Percentiles rank a stretch among this genome's conserved stretches.
These are phyloP conservation scores for Syrmaticus mikado DNA, from an alignment of 2,113 vertebrate species.

Conservation along the genomic window DNA sequence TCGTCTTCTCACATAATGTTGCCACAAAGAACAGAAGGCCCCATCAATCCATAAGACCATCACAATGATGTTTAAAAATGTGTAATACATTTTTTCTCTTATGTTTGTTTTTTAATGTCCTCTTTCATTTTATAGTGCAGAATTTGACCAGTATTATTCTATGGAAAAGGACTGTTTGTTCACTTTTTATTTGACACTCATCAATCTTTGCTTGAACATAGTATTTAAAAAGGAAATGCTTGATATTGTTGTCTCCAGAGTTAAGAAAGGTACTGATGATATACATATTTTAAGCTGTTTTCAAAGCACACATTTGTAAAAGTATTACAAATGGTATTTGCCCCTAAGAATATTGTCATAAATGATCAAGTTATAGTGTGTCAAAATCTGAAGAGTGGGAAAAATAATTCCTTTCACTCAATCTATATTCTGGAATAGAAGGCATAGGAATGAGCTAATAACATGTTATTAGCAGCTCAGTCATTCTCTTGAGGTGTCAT, in stretches of 20 bases:
- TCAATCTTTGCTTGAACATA: background rate
- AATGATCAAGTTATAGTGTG: background rate
- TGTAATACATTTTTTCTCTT: background rate
- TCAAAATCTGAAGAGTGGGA: too few relatives aligned
- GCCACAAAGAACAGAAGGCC: background rate
- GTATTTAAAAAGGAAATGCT: background rate
- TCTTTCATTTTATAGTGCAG: background rate
- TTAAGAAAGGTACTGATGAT: background rate
- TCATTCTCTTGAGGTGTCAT: background rate
- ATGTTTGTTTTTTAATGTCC: background rate
- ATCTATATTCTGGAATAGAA: background rate
- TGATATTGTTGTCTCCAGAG: background rate
- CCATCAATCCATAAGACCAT: background rate
- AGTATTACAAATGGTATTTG: background rate
- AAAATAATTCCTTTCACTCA: background rate
- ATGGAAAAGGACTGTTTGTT: too few relatives aligned
- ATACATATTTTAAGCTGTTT: background rate
- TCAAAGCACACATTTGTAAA: background rate
- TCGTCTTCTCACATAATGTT: background rate
- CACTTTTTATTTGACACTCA: background rate
- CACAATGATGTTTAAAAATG: background rate
- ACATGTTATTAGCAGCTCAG: background rate
- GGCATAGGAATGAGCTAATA: too few relatives aligned
- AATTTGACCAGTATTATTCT: background rate
- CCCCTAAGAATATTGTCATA: background rate